Percentiles rank a stretch among this genome's conserved stretches.
Evolutionary conservation across 1,140 invertebrate species (phyloP).

Genomic region (Leguminivora glycinivorella): DNA sequence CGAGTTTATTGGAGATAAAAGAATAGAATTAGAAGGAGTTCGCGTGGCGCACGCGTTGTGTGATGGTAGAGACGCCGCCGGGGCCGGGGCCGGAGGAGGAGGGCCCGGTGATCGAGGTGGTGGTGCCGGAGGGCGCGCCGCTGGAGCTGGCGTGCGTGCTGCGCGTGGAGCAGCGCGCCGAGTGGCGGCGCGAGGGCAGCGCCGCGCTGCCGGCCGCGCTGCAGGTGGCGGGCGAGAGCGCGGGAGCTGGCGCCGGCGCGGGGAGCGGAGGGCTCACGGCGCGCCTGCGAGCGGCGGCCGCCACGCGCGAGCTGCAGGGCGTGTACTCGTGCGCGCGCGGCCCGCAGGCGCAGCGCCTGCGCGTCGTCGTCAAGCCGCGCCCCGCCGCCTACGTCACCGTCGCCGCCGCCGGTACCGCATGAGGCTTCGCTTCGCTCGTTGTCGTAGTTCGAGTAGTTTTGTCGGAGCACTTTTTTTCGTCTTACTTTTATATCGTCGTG

Average conservation of each 20-base stretch:
- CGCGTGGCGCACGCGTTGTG: not conserved
- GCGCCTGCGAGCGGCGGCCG: constrained; percentile 45
- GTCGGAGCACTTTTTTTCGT: not conserved
- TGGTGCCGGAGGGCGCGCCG: constrained; percentile 48
- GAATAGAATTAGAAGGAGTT: no score
- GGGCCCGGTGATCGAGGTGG: constrained; percentile 38
- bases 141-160: constrained; percentile 52
- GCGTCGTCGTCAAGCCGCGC: constrained; percentile 89
- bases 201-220: constrained; percentile 42
- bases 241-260: constrained; percentile 36
- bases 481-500: not conserved
- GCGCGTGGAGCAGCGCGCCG: constrained; percentile 54
- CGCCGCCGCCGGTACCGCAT: constrained; percentile 48
- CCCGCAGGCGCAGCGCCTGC: constrained; percentile 83
- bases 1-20: no score
- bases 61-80: constrained; percentile 29
- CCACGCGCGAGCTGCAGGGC: no score
- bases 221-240: constrained; percentile 42
- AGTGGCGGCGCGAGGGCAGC: constrained; percentile 49
- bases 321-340: constrained; percentile 49
- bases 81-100: no score
- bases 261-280: constrained; percentile 39
- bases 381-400: constrained; percentile 88
- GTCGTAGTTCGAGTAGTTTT: constrained; percentile 4
- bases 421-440: not conserved